Evolutionary conservation across 35 echinoderm and acorn worm species (phyloP).

Genomic region (Apostichopus californicus): DNA sequence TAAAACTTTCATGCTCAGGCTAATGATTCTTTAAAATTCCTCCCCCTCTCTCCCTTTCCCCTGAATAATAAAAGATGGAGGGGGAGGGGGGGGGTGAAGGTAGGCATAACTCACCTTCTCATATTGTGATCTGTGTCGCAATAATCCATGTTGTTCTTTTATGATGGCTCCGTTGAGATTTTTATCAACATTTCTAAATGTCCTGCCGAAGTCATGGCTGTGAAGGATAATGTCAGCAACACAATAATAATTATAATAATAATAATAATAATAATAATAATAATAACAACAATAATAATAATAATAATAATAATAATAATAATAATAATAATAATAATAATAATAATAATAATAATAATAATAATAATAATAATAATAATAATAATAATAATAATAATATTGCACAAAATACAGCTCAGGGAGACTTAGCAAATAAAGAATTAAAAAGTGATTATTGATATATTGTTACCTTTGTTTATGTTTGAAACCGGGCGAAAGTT

Average conservation of each 20-base stretch:
- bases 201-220: slow-evolving; percentile 43
- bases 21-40: no score
- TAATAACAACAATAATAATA: background rate
- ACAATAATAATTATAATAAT: background rate
- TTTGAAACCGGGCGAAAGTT: no score
- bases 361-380: background rate
- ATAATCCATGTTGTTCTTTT: slow-evolving; percentile 8
- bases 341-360: background rate
- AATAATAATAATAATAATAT: background rate
- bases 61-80: background rate
- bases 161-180: slow-evolving; percentile 6
- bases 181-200: background rate
- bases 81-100: no score
- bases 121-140: background rate
- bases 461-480: no score
- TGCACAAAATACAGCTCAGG: background rate
- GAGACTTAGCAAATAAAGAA: no score
- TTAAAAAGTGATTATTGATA: no score
- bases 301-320: background rate
- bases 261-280: no score
- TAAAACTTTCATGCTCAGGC: no score
- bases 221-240: background rate
- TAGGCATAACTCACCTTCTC: slow-evolving; percentile 3
- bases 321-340: background rate
- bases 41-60: no score